Conservation (phyloP, 2,888 invertebrate species). For the Callyntrura sp. region DNA sequence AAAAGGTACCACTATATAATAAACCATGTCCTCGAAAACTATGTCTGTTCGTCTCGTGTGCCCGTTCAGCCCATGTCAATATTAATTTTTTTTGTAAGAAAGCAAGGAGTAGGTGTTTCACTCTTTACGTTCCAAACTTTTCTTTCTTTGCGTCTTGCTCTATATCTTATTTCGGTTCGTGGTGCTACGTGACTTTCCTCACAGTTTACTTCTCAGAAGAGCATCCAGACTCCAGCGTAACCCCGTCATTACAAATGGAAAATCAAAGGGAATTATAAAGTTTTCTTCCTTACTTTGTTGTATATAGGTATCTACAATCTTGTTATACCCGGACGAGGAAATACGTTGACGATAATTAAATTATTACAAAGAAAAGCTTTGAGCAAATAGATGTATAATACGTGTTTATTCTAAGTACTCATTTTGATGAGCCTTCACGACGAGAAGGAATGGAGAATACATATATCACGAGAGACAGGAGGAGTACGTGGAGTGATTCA, state of each 20-base stretch:
- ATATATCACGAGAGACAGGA: background rate
- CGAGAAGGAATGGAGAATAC: background rate
- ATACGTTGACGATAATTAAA: no score
- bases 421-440: no score
- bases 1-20: background rate
- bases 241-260: slow-evolving; percentile 26
- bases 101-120: background rate
- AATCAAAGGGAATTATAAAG: background rate
- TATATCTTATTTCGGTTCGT: background rate
- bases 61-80: background rate
- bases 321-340: no score
- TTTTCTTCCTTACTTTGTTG: background rate
- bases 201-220: slow-evolving; percentile 34
- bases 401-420: no score
- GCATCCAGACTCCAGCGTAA: background rate
- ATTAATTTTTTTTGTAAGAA: background rate
- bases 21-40: background rate
- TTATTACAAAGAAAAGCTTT: no score
- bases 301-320: no score
- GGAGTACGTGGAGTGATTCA: background rate
- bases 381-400: no score
- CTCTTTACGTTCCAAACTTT: background rate
- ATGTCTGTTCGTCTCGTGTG: background rate
- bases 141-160: background rate
- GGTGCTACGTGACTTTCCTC: slow-evolving; percentile 28